Evolutionary conservation across 2,888 invertebrate species (phyloP), one percentile per base, ranked within the genome.

Genomic region (Lapara coniferarum): DNA sequence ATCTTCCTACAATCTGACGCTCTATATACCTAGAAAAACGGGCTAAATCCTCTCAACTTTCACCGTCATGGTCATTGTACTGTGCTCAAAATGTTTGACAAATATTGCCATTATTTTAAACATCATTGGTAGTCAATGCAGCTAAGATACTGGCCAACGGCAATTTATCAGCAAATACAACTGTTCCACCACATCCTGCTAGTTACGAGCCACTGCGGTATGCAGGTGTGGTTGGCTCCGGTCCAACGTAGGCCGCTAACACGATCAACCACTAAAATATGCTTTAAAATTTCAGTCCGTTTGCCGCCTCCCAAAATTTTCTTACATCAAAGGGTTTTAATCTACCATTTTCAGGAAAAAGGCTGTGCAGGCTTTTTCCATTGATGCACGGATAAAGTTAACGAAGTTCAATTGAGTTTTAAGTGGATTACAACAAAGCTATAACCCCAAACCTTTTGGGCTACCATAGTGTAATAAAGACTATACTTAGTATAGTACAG

Each of bases 171-270:
- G 19, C 16, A 55, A 19, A 19, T 55, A 10, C 4, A 55, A 55
- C 55, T 19, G 10, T 12, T 19, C 16, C 25, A 25, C 30, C 57
- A 19, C 19, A 49, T 19, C 19, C 16, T 12, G 5, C 16, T 46
- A 44, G 44, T 46, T 16, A 63, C 49, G 16, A 4, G 46, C n/a
- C 59, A 13, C 49, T 59, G 59, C 59, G 59, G 49, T 25, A 63
- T 49, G 12, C 46, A 63, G 49, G 63, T 63, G 49, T 19, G 46
- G 19, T 63, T 49, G 63, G 49, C 63, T 16, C 49, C 4, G 19
- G 12, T 63, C 63, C 63, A 46, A 19, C 12, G 63, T 63, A 49
- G 49, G 63, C 49, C 19, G 49, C 63, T 63, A 19, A 49, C 46
- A 49, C 63, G 46, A 16, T 49, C 19, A 30, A 13, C 5, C 46